Evolutionary conservation across 2,888 invertebrate species (phyloP).

Genomic region (Sclerodermus sp.): DNA sequence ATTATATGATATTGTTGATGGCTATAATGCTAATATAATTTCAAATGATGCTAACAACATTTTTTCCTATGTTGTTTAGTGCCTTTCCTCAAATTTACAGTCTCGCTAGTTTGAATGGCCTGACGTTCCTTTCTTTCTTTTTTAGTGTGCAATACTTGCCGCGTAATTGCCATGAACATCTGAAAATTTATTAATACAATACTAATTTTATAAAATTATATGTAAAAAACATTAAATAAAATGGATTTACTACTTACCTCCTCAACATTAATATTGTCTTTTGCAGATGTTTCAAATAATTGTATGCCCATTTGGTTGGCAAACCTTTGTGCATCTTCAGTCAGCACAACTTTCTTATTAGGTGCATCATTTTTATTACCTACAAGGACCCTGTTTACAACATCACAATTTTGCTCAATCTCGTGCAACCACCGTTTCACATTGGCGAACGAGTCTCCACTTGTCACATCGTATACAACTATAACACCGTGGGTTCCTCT

Average conservation of each 20-base stretch:
- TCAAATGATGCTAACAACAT: conserved; percentile 50
- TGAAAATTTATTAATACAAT: conserved; percentile 42
- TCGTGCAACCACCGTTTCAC: conserved; percentile 99
- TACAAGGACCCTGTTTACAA: conserved; percentile 96
- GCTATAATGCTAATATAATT: conserved; percentile 27
- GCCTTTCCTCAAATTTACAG: conserved; percentile 72
- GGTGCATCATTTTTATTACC: conserved; percentile 97
- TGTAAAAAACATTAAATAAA: conserved; percentile 63
- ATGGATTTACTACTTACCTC: conserved; percentile 72
- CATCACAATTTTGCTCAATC: conserved; percentile 99
- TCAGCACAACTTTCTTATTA: conserved; percentile 92
- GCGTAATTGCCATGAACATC: conserved; percentile 75
- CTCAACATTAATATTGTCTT: conserved; percentile 98
- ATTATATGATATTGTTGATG: conserved; percentile 36
- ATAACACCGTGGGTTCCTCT: conserved; percentile 99
- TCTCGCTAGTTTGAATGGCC: conserved; percentile 67
- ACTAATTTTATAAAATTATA: neutral
- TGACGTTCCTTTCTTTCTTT: conserved; percentile 78
- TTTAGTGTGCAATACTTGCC: conserved; percentile 84
- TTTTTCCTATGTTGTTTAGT: conserved; percentile 62
- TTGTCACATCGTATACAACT: conserved; percentile 98
- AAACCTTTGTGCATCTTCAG: conserved; percentile 95
- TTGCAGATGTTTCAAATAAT: conserved; percentile 97
- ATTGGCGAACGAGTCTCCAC: conserved; percentile 98
- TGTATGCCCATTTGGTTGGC: conserved; percentile 97